Base-by-base conservation (phyloP, 2,797 vertebrate species). In the Danio aesculapii region DNA sequence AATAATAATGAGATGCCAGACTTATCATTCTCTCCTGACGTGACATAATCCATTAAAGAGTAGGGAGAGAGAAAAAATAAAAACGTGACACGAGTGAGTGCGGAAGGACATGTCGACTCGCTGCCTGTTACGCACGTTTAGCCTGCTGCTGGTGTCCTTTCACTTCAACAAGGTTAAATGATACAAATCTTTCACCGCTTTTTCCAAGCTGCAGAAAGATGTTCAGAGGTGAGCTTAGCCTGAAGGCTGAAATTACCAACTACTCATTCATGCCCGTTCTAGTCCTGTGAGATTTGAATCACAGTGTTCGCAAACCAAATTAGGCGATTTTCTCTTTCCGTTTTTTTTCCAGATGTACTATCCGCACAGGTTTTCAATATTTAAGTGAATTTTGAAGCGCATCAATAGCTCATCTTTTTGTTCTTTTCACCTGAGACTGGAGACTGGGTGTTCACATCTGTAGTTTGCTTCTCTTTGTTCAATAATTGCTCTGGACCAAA, bases 1-100 rank as follows among this genome's bases (percentile, higher is more conserved):
- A 70, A 83, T 81, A 81, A 57, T 83, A 87, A 85, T 87, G 75
- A 83, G 70, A 81, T 58, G n/a, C 61, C 78, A 81, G 78, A 73
- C 21, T 74, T 81, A 81, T 80, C 69, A 73, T 73, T 81, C 61
- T 73, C 62, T 73, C 44, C 41, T 55, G 39, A 69, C n/a, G 6
- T 70, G 66, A 52, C 64, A 81, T 49, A 46, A 68, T 75, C 57
- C 49, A 75, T 62, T 68, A 81, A 14, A 6, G 21, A 39, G 11
- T 17, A 30, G 30, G 30, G 30, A 30, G 30, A 30, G 30, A 30
- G 3, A 30, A 30, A 30, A 6, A 30, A 30, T 30, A 69, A 55
- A 44, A 61, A 68, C 53, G 43, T 44, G 44, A n/a, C 71, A 75
- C 52, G 52, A 47, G 44, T 16, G 19, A 55, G 46, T 16, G 19